Evolutionary conservation across 2,113 vertebrate genomes (phyloP), one percentile per base, ranked within the genome.

Genomic region (Thunnus thynnus): DNA sequence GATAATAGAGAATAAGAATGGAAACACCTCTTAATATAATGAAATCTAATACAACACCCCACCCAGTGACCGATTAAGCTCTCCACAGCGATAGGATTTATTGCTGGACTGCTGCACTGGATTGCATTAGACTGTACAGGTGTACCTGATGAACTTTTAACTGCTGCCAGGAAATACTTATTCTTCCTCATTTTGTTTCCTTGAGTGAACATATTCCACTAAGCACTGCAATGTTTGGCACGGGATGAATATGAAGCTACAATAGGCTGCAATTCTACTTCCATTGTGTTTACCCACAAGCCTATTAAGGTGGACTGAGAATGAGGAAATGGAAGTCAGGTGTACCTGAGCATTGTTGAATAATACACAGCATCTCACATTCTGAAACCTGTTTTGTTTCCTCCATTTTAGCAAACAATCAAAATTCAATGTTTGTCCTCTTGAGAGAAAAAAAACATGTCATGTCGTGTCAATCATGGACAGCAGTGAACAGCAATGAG

Each of bases 361-460:
- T 85, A 83, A 92, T 71, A 75, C 48, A 85, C 61, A 30, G 74
- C 83, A 94, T 82, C 70, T 92, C 91, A n/a, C 81, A 67, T 13
- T 84, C 84, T 0, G 84, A 66, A 14, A 85, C 56, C 32, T 20
- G 16, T 55, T 60, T 70, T 13, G 25, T 61, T 0, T 74, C 1
- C 75, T 69, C 68, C 88, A 78, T 84, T 55, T 48, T 27, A 3
- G 30, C 14, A 22, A 78, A 70, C 20, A 13, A 41, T 71, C 2
- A 74, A 50, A 72, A 66, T 65, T 18, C 5, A 52, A 55, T 27
- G 51, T 14, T 50, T 48, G 16, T 46, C 17, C 5, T 47, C 13
- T 48, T 41, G 2, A 16, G 44, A 60, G 57, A 7, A 1, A 6
- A 6, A 25, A 41, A 41, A 7, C 8, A 41, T 41, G 36, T 56